Conservation (phyloP, 2,113 vertebrate genomes). For the Rhagologus leucostigma region DNA sequence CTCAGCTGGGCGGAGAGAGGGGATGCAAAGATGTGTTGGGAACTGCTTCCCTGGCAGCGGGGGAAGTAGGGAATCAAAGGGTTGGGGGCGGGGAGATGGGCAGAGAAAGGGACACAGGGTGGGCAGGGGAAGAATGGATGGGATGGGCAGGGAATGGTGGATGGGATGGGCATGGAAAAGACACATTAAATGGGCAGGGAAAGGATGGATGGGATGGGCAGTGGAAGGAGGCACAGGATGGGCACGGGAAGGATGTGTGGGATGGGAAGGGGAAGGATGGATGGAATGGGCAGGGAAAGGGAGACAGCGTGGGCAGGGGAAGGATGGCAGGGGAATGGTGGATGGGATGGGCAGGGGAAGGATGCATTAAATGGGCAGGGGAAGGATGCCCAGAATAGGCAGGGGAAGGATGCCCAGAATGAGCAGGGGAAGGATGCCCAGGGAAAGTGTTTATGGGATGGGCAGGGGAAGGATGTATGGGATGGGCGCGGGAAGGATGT, state of each 20-base stretch:
- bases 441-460: neutral
- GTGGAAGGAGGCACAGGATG: neutral
- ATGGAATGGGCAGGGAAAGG: neutral
- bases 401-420: neutral
- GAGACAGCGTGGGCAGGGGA: accelerated
- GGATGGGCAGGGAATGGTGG: no score
- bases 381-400: no score
- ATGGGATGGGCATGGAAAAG: neutral
- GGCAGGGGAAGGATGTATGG: no score
- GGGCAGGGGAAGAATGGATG: neutral
- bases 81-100: accelerated
- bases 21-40: accelerated
- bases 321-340: neutral
- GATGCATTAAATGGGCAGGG: neutral
- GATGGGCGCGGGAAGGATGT: no score
- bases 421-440: neutral
- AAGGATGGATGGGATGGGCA: neutral
- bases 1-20: neutral
- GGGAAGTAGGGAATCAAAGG: neutral
- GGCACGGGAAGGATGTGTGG: neutral
- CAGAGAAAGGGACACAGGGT: no score
- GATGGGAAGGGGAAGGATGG: neutral
- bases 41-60: neutral
- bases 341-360: no score
- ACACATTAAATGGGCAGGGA: neutral